Conservation (phyloP, 1,140 invertebrate genomes). For the Heliconius hermathena region DNA sequence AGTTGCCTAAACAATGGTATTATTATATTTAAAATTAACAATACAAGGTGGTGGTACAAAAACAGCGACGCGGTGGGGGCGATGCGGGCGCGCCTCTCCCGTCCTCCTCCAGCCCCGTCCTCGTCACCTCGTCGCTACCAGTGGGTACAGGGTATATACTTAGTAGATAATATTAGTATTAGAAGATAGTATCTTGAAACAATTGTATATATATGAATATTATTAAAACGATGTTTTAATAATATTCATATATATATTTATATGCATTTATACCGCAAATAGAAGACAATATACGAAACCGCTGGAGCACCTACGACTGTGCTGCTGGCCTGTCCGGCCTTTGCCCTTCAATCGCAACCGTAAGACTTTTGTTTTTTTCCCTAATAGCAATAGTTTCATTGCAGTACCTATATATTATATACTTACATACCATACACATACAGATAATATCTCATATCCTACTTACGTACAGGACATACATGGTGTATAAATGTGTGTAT, state of each 20-base stretch:
- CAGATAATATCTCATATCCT: too few species aligned
- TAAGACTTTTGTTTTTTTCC: background rate
- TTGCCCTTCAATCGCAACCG: slow-evolving; percentile 28
- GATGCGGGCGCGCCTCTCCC: background rate
- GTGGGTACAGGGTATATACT: background rate
- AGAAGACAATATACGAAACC: background rate
- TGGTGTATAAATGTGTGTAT: too few species aligned
- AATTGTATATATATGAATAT: too few species aligned
- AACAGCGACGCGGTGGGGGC: background rate
- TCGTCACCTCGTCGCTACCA: slow-evolving; percentile 10
- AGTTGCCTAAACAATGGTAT: background rate
- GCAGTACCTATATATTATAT: background rate
- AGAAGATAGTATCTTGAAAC: too few species aligned
- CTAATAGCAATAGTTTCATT: background rate
- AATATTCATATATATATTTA: too few species aligned
- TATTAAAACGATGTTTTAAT: too few species aligned
- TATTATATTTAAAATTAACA: background rate
- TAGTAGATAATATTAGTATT: too few species aligned
- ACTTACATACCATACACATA: too few species aligned
- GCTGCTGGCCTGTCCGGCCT: slow-evolving; percentile 25
- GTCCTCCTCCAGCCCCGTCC: slow-evolving; percentile 10
- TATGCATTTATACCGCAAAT: background rate
- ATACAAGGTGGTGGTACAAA: slow-evolving; percentile 17
- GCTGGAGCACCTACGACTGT: slow-evolving; percentile 8
- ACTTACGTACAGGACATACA: too few species aligned